Conservation (phyloP, 2,797 vertebrate species). For the Catamblyrhynchus diadema region DNA sequence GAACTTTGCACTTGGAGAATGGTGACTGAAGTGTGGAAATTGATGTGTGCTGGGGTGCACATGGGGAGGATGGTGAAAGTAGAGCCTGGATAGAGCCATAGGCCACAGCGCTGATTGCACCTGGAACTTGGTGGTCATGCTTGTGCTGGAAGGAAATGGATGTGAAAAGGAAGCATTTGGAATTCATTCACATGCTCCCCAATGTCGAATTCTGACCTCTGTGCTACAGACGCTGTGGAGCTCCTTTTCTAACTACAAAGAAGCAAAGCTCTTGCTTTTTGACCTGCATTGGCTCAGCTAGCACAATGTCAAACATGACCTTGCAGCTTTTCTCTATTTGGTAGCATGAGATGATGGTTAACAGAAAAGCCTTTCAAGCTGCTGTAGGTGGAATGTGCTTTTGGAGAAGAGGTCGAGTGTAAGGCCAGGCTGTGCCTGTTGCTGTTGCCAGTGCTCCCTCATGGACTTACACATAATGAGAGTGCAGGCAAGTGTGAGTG, state of each 20-base stretch:
- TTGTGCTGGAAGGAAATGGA: not conserved
- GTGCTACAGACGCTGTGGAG: not conserved
- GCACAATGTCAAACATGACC: not conserved
- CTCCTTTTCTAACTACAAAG: not conserved
- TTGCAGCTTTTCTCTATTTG: not conserved
- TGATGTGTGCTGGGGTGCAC: not conserved
- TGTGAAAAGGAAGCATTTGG: not conserved
- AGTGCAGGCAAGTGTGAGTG: not conserved
- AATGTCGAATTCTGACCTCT: not conserved
- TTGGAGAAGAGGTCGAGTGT: not conserved
- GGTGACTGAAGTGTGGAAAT: not conserved
- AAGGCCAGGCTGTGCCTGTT: not conserved
- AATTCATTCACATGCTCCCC: not conserved
- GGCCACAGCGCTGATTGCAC: not conserved
- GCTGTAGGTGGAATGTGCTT: not conserved
- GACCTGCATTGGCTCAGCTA: not conserved
- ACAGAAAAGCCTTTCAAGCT: not conserved
- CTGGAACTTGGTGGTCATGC: not conserved
- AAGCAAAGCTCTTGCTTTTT: not conserved
- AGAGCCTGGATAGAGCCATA: not conserved
- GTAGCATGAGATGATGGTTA: not conserved
- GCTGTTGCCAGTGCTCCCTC: not conserved
- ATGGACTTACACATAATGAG: accelerated
- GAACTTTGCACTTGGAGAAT: not conserved
- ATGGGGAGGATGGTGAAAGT: accelerated